These are phyloP conservation scores for Cephalopterus ornatus DNA, from an alignment of 2,113 vertebrate species.

Conservation along the genomic window DNA sequence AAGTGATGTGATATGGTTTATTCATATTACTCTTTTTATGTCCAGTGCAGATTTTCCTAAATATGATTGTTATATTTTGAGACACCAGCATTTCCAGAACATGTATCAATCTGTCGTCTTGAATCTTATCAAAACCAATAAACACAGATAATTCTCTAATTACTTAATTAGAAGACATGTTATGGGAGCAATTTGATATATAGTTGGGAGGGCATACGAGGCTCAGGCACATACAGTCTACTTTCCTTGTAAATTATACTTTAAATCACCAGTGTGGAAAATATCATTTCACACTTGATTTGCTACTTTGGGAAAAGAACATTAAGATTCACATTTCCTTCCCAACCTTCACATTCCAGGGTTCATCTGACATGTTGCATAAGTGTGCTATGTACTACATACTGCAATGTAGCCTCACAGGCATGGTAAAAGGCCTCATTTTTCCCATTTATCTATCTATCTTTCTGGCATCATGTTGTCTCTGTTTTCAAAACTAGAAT, in stretches of 20 bases:
- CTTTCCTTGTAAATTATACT: conserved; percentile 57
- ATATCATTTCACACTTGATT: conserved; percentile 49
- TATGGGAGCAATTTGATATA: neutral
- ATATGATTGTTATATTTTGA: neutral
- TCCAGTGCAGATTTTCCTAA: neutral
- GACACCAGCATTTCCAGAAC: neutral
- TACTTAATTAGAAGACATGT: conserved; percentile 25
- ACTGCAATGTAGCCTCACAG: neutral
- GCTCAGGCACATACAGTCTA: neutral
- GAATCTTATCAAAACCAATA: conserved; percentile 6
- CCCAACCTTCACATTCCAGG: neutral
- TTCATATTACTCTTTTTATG: neutral
- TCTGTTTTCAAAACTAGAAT: neutral
- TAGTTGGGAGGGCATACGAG: neutral
- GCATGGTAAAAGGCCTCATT: neutral
- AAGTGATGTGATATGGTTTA: fast-evolving
- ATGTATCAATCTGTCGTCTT: neutral
- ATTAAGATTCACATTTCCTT: conserved; percentile 32
- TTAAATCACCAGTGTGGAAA: conserved; percentile 57
- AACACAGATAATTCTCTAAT: neutral
- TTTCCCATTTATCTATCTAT: neutral
- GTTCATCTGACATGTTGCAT: neutral
- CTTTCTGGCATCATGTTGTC: neutral
- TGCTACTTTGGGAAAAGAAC: neutral
- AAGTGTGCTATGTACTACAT: neutral